Evolutionary conservation across 2,797 vertebrate species (phyloP).

Genomic region (Rhinoraja longicauda): DNA sequence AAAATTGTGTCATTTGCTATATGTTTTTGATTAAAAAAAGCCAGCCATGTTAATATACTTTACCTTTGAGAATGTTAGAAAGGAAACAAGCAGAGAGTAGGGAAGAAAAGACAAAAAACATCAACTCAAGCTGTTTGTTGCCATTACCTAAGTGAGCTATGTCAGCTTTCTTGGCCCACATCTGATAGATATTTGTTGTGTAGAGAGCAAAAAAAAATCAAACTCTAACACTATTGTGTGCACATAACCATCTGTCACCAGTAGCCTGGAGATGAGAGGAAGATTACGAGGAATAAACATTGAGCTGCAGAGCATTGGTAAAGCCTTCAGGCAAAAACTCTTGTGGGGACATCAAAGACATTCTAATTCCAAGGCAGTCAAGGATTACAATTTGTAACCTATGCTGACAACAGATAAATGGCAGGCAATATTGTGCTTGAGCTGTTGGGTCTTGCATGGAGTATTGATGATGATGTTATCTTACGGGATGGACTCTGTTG

Average conservation of each 20-base stretch:
- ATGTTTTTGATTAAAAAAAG: slow-evolving; percentile 76
- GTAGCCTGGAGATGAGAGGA: slow-evolving; percentile 96
- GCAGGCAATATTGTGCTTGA: slow-evolving; percentile 79
- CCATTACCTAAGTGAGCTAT: slow-evolving; percentile 83
- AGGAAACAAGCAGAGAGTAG: slow-evolving; percentile 71
- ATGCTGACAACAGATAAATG: slow-evolving; percentile 88
- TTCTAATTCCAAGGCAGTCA: slow-evolving; percentile 94
- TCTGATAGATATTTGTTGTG: slow-evolving; percentile 93
- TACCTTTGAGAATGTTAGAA: slow-evolving; percentile 86
- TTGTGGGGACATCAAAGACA: slow-evolving; percentile 85
- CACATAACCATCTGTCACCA: slow-evolving; percentile 99
- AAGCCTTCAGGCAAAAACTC: slow-evolving; percentile 88
- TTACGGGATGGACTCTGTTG: slow-evolving; percentile 75
- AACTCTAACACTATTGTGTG: slow-evolving; percentile 98
- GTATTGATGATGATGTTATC: slow-evolving; percentile 77
- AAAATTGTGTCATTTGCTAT: neutral
- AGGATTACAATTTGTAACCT: slow-evolving; percentile 97
- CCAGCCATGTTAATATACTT: slow-evolving; percentile 95
- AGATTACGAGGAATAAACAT: slow-evolving; percentile 92
- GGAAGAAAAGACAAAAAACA: slow-evolving; percentile 70
- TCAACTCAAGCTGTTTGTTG: slow-evolving; percentile 72
- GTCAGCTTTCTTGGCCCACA: slow-evolving; percentile 73
- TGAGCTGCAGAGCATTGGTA: slow-evolving; percentile 82
- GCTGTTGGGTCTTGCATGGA: slow-evolving; percentile 73
- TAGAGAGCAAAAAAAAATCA: slow-evolving; percentile 77